Conservation (phyloP, 2,797 vertebrate species). For the Cichlasoma orientale region DNA sequence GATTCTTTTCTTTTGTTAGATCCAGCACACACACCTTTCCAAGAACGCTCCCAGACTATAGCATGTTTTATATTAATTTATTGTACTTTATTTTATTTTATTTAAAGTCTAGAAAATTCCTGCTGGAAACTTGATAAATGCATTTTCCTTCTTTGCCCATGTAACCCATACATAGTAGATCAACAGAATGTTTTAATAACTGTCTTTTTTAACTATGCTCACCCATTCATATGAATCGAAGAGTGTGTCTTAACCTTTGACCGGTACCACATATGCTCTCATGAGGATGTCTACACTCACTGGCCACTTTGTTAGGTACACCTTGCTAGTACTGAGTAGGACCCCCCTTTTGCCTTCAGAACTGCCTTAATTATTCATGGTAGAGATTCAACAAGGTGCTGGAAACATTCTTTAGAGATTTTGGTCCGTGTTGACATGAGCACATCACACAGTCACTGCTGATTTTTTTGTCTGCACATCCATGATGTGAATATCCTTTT, state of each 20-base stretch:
- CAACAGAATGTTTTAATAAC: not conserved
- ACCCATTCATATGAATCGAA: no score
- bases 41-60: not conserved
- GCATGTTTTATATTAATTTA: not conserved
- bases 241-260: no score
- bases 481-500: not conserved
- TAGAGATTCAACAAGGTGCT: not conserved
- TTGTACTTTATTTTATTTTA: no score
- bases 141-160: not conserved
- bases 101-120: rapidly evolving
- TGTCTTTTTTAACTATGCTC: not conserved
- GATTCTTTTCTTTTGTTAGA: not conserved
- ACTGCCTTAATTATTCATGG: not conserved
- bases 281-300: not conserved
- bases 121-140: not conserved
- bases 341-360: not conserved
- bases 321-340: not conserved
- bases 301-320: not conserved
- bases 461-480: not conserved
- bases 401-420: not conserved
- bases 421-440: not conserved
- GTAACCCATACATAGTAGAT: not conserved
- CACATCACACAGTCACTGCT: not conserved
- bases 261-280: not conserved
- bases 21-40: not conserved